Conservation (phyloP, 2,888 invertebrate genomes). For the Creontiades dilutus region DNA sequence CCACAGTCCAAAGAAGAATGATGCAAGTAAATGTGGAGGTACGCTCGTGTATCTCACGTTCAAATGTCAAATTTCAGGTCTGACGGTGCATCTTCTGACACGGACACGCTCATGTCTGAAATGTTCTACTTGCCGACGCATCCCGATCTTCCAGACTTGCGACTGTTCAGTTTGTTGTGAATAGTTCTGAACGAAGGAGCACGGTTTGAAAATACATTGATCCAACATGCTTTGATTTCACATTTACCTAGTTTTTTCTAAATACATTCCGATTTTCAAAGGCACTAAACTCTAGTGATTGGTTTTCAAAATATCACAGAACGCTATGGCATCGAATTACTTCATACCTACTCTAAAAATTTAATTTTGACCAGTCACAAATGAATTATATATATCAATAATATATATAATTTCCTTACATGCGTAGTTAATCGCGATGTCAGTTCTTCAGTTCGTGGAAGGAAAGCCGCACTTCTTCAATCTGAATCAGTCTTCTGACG, state of each 20-base stretch:
- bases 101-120: conserved; percentile 51
- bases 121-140: conserved; percentile 62
- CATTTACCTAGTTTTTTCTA: background rate
- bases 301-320: conserved; percentile 21
- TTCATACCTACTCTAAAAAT: background rate
- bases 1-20: too few species aligned
- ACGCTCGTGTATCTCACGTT: too few species aligned
- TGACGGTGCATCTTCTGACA: background rate
- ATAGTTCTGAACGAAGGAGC: background rate
- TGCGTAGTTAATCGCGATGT: too few species aligned
- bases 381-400: too few species aligned
- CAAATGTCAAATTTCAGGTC: conserved; percentile 23
- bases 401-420: too few species aligned
- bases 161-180: conserved; percentile 52
- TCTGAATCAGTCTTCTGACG: conserved; percentile 36
- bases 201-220: background rate
- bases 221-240: background rate
- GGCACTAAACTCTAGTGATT: conserved; percentile 1
- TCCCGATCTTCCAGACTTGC: conserved; percentile 62
- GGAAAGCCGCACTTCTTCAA: too few species aligned
- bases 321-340: background rate
- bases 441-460: too few species aligned
- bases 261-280: background rate
- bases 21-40: too few species aligned
- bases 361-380: background rate